Conservation (phyloP, 1,140 invertebrate species). For the Penaeus chinensis region DNA sequence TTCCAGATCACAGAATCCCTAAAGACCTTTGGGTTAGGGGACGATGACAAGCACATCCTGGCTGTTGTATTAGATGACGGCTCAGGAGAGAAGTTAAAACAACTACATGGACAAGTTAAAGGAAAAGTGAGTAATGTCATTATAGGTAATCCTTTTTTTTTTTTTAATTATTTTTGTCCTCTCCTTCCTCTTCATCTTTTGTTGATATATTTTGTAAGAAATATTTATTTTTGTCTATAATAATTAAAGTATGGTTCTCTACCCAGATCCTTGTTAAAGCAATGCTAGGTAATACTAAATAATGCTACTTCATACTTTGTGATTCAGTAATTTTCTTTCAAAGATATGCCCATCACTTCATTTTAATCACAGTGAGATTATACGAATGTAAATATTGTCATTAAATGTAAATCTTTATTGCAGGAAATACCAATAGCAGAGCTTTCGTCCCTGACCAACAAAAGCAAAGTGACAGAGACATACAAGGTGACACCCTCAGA, state of each 20-base stretch:
- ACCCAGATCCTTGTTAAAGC: no score
- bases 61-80: constrained; percentile 28
- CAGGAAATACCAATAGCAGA: constrained; percentile 1
- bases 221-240: no score
- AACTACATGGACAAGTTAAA: constrained; percentile 18
- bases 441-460: constrained; percentile 22
- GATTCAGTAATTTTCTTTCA: no score
- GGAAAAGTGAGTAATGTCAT: constrained; percentile 19
- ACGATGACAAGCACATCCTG: constrained; percentile 24
- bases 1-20: constrained; percentile 19
- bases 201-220: no score
- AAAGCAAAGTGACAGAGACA: background rate
- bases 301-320: no score
- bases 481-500: constrained; percentile 35
- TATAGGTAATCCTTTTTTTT: no score
- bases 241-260: no score
- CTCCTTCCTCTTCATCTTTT: background rate
- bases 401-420: background rate
- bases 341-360: no score
- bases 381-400: no score
- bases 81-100: background rate
- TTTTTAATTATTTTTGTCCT: background rate
- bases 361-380: no score
- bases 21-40: constrained; percentile 31
- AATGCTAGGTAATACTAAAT: no score